Base-by-base conservation (phyloP, 2,888 invertebrate species). In the Protonemura montana region DNA sequence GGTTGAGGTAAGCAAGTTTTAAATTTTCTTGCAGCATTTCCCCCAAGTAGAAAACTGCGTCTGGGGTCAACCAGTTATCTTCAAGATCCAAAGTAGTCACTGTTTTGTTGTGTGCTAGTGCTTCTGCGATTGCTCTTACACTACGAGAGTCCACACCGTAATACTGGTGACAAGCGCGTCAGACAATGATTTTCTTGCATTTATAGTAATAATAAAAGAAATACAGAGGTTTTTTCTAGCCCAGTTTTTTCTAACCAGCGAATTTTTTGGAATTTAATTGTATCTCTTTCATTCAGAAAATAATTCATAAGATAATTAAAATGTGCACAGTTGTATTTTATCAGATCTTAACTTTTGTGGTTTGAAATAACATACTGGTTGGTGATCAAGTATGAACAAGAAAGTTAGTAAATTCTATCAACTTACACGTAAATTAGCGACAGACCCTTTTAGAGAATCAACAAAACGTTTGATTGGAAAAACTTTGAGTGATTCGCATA, bases 61-160 rank as follows among this genome's bases (percentile, higher is more conserved):
- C 90, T 0, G 89, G 88, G 7, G 90, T 89, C 82, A 93, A 88
- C 89, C 89, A 91, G 88, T 92, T 93, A 28, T 92, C 92, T 91
- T 93, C 89, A 0, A 92, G 87, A 82, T 86, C 87, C 28, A 89
- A 88, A 13, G 88, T 87, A 87, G 89, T 89, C 1, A 92, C 90
- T 86, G 89, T 89, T 7, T 88, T 88, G 88, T 92, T 92, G 0
- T 89, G 88, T 87, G 89, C 90, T 21, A 92, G 87, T 2, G 91
- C 89, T 86, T 90, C 90, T 25, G 90, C 90, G 76, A 92, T 89
- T 21, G 91, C 91, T 85, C 88, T 88, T 84, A 91, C 89, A 89
- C 91, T 91, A 85, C 90, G 90, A 16, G 89, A 86, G 76, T 90
- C 89, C 78, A 92, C 87, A 10, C 91, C 91, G 88, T 91, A 92